Base-by-base conservation (phyloP, 1,140 invertebrate species). In the Anoplolepis gracilipes region DNA sequence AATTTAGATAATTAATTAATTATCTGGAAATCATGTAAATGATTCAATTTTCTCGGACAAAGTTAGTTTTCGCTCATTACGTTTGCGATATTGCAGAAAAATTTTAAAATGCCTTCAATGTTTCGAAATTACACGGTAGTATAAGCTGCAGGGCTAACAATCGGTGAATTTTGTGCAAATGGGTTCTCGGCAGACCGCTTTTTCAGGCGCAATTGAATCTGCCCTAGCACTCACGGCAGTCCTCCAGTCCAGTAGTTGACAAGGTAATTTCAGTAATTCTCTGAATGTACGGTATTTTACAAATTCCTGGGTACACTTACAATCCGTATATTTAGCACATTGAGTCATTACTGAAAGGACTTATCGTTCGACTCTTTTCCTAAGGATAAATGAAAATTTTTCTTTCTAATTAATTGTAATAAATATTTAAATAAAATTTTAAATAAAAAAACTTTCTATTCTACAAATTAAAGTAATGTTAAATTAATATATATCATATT, bases 181-280 rank as follows among this genome's bases (percentile, higher is more conserved):
- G 67, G 53, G 55, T 36, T 61, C 78, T 82, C 67, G 39, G 36
- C 67, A 73, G 67, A 55, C 33, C n/a, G 55, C 67, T 82, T 82
- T 82, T 82, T 82, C 53, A 82, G 67, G 78, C 36, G 53, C 78
- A 82, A 82, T 82, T 82, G 59, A 82, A 72, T 59, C 49, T 39
- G n/a, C 22, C 4, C 3, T 28, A 46, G 76, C 33, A 65, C 64
- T 81, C 65, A 70, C 36, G 53, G 78, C 78, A 82, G 78, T 82
- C 28, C 67, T 73, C 36, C 25, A 61, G 53, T 82, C n/a, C 16
- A 72, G 7, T 42, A 82, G 55, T 82, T 82, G 78, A 73, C 78
- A 61, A 82, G 67, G 39, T 82, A 82, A 82, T 82, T 82, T 67
- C 25, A 82, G 78, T 82, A 82, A 82, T 82, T 82, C 78, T 10